Conservation (phyloP, 2,113 vertebrate genomes). For the Rutilus rutilus region DNA sequence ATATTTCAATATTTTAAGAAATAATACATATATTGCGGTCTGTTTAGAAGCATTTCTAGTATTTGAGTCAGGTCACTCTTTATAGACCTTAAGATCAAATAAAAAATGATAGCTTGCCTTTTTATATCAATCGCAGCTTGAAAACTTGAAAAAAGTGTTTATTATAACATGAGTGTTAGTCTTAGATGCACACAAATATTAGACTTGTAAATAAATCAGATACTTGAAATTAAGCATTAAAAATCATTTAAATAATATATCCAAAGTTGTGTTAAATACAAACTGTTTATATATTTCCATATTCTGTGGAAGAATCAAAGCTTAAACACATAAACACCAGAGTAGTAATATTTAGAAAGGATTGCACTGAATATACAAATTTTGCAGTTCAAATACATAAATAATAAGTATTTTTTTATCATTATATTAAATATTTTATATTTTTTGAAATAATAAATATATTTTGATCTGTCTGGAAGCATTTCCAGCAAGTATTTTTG, state of each 20-base stretch:
- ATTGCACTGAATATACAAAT: too few species aligned
- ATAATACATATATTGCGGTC: not conserved
- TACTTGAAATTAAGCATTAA: not conserved
- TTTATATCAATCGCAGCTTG: not conserved
- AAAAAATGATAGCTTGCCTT: not conserved
- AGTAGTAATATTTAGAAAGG: not conserved
- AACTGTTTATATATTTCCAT: not conserved
- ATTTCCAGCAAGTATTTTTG: too few species aligned
- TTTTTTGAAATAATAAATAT: too few species aligned
- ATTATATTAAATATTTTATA: too few species aligned
- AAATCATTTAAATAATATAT: not conserved
- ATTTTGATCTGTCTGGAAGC: too few species aligned
- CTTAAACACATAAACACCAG: not conserved
- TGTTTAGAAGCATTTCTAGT: too few species aligned
- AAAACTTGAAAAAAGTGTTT: not conserved
- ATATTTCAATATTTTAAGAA: not conserved
- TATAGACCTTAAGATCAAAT: not conserved
- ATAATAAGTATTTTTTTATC: too few species aligned
- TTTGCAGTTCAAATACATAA: too few species aligned
- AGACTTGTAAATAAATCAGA: not conserved
- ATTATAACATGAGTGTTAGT: not conserved
- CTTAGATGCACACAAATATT: not conserved
- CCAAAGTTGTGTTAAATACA: not conserved
- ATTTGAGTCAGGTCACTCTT: too few species aligned
- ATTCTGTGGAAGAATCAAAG: not conserved